phyloP scores from a whole-genome alignment of 2,797 vertebrate species.

The Danio albolineatus region DNA sequence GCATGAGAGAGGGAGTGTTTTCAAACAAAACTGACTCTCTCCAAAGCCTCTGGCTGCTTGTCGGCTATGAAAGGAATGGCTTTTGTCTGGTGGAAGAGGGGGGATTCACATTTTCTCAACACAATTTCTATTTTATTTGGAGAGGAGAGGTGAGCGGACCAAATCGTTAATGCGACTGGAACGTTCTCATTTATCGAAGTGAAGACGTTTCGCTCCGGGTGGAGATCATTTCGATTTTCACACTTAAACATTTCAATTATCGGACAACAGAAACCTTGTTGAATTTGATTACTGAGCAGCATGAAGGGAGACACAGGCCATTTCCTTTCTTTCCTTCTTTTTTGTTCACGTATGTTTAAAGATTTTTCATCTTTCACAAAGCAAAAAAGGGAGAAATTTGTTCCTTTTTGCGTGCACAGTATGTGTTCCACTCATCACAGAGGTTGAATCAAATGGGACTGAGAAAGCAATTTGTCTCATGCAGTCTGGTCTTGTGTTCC shows the following conservation, averaged over 20 bases:
- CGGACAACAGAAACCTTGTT: conserved; percentile 58
- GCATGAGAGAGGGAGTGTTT: conserved; percentile 66
- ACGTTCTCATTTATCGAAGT: conserved; percentile 64
- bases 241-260: conserved; percentile 67
- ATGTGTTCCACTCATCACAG: conserved; percentile 80
- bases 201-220: conserved; percentile 56
- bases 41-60: conserved; percentile 70
- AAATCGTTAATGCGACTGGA: conserved; percentile 52
- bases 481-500: conserved; percentile 64
- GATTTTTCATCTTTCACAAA: conserved; percentile 60
- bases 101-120: conserved; percentile 45
- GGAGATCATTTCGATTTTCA: conserved; percentile 63
- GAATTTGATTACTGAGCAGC: conserved; percentile 64
- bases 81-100: conserved; percentile 61
- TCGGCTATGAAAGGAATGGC: conserved; percentile 60
- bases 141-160: conserved; percentile 39
- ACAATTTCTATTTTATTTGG: conserved; percentile 40
- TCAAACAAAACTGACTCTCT: conserved; percentile 76
- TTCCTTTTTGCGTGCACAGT: conserved; percentile 79
- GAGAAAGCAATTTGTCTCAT: conserved; percentile 68
- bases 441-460: conserved; percentile 67
- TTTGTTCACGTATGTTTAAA: conserved; percentile 51
- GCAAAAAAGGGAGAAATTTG: conserved; percentile 75
- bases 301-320: conserved; percentile 59
- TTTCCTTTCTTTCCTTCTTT: conserved; percentile 54